Base-by-base conservation (phyloP, 1,140 invertebrate species). In the Marisa cornuarietis region DNA sequence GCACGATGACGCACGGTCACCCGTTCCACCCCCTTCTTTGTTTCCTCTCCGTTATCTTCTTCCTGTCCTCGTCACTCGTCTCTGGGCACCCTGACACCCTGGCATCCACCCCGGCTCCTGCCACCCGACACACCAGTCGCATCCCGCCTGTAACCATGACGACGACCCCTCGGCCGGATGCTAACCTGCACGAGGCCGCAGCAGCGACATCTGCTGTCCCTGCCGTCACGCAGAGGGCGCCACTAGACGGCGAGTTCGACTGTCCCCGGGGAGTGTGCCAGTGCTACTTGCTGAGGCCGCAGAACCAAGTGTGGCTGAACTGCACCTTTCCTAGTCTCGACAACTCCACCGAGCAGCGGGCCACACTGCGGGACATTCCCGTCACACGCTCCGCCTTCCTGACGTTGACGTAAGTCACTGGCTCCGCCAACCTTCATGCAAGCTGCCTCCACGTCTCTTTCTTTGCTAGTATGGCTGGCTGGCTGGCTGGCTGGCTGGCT, bases 281-380 rank as follows among this genome's bases (percentile, higher is more conserved):
- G 63, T 77, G 76, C 65, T 77, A 77, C 49, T 49, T 77, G 65
- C 42, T 77, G 61, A 9, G 26, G 24, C 76, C 76, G 8, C 62
- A 68, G 63, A 24, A 14, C 5, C 52, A 68, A 49, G 65, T 77
- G 2, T 77, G 76, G 76, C 76, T 77, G n/a, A 77, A 77, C 51
- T 77, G 76, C n/a, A 77, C 76, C 18, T 63, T 77, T 18, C 63
- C 62, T 4, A 31, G 65, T 3, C 76, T 77, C 16, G 63, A 77
- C 16, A 63, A 51, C 16, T 65, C 76, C n/a, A 22, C 52, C 26
- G 61, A 77, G 76, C 76, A 68, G 49, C 31, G 51, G 76, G 76
- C 62, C 14, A n/a, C 68, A 7, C 26, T 77, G 20, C 31, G 51
- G 3, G 22, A 14, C 49, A 77, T 77, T n/a, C 76, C 76, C 13